phyloP scores from a whole-genome alignment of 2,888 invertebrate species.

The Nemotelus pantherinus region DNA sequence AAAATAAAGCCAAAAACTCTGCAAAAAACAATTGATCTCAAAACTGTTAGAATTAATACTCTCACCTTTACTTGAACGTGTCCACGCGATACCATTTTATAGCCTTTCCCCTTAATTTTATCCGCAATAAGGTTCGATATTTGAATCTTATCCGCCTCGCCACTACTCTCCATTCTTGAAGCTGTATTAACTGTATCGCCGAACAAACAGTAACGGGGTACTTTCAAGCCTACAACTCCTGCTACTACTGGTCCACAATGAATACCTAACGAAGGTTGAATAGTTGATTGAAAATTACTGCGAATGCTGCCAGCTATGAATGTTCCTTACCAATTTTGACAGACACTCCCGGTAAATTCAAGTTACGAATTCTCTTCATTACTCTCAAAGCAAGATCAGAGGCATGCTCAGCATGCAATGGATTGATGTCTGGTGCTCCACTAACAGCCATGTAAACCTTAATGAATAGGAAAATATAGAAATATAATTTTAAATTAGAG shows the following conservation, averaged over 20 bases:
- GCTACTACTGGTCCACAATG: constrained; percentile 90
- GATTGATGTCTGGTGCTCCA: constrained; percentile 82
- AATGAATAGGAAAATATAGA: background rate
- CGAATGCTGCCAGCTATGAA: background rate
- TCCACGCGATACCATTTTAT: constrained; percentile 76
- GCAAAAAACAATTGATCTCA: too few relatives aligned
- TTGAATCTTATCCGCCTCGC: constrained; percentile 77
- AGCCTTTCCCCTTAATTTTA: constrained; percentile 73
- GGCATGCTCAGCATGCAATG: constrained; percentile 79
- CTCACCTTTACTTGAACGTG: constrained; percentile 80
- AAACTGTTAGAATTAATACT: too few relatives aligned
- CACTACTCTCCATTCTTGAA: constrained; percentile 83
- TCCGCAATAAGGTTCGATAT: constrained; percentile 77
- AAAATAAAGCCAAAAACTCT: too few relatives aligned
- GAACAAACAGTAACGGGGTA: constrained; percentile 88
- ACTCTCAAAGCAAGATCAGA: constrained; percentile 83
- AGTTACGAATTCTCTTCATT: constrained; percentile 73
- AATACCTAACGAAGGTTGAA: constrained; percentile 67
- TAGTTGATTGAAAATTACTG: background rate
- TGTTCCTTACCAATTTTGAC: constrained; percentile 70
- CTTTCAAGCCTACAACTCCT: constrained; percentile 85
- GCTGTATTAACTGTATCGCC: constrained; percentile 93
- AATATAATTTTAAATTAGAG: background rate
- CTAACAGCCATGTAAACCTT: constrained; percentile 88
- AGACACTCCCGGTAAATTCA: constrained; percentile 72